Conservation (phyloP, 2,888 invertebrate genomes). For the Euspilapteryx auroguttella region DNA sequence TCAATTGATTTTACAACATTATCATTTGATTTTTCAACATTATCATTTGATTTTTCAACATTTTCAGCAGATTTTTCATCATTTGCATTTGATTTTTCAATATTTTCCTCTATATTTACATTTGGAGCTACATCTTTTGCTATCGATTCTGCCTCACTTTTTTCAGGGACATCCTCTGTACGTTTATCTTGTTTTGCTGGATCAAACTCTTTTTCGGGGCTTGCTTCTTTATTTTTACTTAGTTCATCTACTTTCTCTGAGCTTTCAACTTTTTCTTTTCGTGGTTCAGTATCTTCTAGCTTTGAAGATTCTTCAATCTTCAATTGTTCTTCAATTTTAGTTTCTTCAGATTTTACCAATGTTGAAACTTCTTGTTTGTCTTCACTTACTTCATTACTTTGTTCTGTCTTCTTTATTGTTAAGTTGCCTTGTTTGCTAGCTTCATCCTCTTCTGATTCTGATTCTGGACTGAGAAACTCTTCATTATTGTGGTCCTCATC, state of each 20-base stretch:
- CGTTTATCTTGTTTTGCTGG: constrained; percentile 5
- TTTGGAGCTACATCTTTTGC: background rate
- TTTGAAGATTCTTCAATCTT: no score
- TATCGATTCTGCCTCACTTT: background rate
- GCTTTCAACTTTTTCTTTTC: no score
- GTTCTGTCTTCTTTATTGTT: constrained; percentile 5
- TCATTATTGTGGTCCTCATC: constrained; percentile 52
- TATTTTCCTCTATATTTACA: constrained; percentile 6
- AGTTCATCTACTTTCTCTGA: no score
- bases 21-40: background rate
- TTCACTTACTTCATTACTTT: constrained; percentile 11
- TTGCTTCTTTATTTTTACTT: no score
- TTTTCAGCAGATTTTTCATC: constrained; percentile 1
- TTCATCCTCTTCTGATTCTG: constrained; percentile 33
- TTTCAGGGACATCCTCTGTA: no score
- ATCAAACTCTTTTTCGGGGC: no score
- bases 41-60: background rate
- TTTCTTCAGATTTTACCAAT: no score
- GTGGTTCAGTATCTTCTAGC: no score
- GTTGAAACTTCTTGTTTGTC: no score
- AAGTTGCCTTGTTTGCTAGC: constrained; percentile 19
- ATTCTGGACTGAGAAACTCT: constrained; percentile 50
- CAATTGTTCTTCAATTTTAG: no score
- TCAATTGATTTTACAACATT: constrained; percentile 6
- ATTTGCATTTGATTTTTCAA: background rate